phyloP scores from a whole-genome alignment of 2,113 vertebrate species.

The Neomonachus schauinslandi region DNA sequence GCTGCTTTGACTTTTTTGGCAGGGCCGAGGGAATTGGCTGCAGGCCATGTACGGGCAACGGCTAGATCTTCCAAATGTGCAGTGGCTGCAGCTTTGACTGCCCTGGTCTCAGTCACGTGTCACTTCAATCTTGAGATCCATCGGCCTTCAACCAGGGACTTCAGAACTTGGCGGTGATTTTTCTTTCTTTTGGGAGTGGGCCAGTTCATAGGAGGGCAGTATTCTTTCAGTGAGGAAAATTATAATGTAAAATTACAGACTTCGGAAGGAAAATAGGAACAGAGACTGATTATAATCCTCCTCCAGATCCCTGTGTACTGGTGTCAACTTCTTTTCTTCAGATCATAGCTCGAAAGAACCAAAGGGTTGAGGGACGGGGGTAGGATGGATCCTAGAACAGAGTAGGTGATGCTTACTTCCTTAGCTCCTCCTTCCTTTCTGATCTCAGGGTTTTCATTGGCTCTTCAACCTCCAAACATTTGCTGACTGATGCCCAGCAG shows the following conservation, averaged over 20 bases:
- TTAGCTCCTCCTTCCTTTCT: slow-evolving; percentile 64
- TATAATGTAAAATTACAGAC: neutral
- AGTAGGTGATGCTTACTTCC: slow-evolving; percentile 26
- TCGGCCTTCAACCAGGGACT: slow-evolving; percentile 62
- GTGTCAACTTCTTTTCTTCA: slow-evolving; percentile 14
- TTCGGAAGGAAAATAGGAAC: neutral
- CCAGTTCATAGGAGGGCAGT: neutral
- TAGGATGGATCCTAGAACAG: slow-evolving; percentile 35
- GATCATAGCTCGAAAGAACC: slow-evolving; percentile 57
- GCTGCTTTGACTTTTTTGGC: neutral
- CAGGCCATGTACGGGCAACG: neutral
- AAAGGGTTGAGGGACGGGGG: slow-evolving; percentile 57
- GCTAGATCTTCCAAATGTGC: neutral
- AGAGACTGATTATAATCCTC: neutral
- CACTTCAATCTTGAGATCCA: slow-evolving; percentile 46
- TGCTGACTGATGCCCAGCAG: slow-evolving; percentile 51
- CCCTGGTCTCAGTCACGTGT: slow-evolving; percentile 15
- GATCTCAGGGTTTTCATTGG: slow-evolving; percentile 80
- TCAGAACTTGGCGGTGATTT: slow-evolving; percentile 40
- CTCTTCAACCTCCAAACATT: slow-evolving; percentile 42
- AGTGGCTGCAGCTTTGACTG: slow-evolving; percentile 27
- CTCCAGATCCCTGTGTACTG: neutral
- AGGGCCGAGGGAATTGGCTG: neutral
- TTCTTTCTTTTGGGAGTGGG: neutral
- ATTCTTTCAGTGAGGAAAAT: slow-evolving; percentile 32